Evolutionary conservation across 2,797 vertebrate genomes (phyloP).

Genomic region (Acipenser ruthenus): DNA sequence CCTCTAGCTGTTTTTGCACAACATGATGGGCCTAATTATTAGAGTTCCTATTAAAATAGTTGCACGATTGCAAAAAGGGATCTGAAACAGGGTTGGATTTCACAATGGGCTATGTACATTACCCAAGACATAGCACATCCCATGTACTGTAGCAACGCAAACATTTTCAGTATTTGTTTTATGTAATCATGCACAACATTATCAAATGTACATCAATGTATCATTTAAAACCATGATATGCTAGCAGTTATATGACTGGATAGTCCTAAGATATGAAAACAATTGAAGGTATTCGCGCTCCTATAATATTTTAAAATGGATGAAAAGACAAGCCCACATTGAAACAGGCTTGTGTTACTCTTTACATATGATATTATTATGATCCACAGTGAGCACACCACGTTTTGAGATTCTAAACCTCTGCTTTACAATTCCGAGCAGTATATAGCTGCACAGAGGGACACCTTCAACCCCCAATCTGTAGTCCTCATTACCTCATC

Average conservation of each 20-base stretch:
- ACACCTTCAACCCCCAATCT: slow-evolving; percentile 30
- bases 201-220: too few relatives aligned
- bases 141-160: too few relatives aligned
- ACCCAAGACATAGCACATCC: too few relatives aligned
- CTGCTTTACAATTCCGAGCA: slow-evolving; percentile 41
- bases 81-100: too few relatives aligned
- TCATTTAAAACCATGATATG: too few relatives aligned
- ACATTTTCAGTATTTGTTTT: too few relatives aligned
- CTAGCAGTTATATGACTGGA: background rate
- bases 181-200: too few relatives aligned
- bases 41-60: too few relatives aligned
- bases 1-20: too few relatives aligned
- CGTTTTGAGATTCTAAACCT: slow-evolving; percentile 34
- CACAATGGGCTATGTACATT: too few relatives aligned
- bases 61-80: too few relatives aligned
- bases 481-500: slow-evolving; percentile 60
- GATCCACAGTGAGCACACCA: slow-evolving; percentile 26
- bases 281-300: slow-evolving; percentile 26
- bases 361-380: slow-evolving; percentile 17
- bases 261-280: slow-evolving; percentile 21
- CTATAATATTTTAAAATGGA: background rate
- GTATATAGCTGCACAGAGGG: slow-evolving; percentile 38
- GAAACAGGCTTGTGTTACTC: background rate
- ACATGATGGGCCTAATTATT: too few relatives aligned
- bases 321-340: slow-evolving; percentile 7